Percentiles rank a stretch among this genome's conserved stretches.
phyloP scores from a whole-genome alignment of 2,113 vertebrate species.

The Martes martes region DNA sequence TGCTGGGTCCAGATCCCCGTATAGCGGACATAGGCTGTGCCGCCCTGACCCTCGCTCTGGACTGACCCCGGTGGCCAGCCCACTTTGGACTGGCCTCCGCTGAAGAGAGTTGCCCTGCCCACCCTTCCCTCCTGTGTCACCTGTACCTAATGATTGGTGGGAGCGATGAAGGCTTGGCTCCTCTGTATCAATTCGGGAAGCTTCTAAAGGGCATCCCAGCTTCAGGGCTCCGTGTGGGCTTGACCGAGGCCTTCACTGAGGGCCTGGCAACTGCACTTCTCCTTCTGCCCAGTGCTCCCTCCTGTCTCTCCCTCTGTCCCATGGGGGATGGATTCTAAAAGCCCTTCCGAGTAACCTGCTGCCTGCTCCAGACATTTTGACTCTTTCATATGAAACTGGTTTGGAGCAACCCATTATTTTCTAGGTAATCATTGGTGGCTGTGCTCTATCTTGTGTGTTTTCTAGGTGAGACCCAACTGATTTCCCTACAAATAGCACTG shows the following conservation, averaged over 20 bases:
- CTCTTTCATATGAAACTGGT: not conserved
- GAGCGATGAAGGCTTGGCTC: not conserved
- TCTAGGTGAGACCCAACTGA: not conserved
- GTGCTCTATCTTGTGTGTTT: not conserved
- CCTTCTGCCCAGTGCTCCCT: not conserved
- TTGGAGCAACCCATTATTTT: not conserved
- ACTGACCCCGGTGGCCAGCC: not conserved
- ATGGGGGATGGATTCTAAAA: not conserved
- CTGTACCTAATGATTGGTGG: not conserved
- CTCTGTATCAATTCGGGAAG: not conserved
- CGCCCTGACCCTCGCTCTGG: not conserved
- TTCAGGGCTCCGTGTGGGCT: not conserved
- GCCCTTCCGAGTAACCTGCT: not conserved
- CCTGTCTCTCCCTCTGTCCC: not conserved
- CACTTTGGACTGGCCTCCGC: not conserved
- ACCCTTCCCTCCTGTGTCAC: not conserved
- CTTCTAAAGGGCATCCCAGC: not conserved
- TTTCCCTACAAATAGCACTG: not conserved
- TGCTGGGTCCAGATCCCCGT: not conserved
- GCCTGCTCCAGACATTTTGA: not conserved
- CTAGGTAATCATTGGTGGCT: not conserved
- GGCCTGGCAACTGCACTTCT: not conserved
- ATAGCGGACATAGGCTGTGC: not conserved
- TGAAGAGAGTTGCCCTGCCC: not conserved
- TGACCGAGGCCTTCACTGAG: not conserved